These are phyloP conservation scores for Agelas oroides DNA, from an alignment of 37 sponge, comb jelly and placozoan species.

Conservation along the genomic window DNA sequence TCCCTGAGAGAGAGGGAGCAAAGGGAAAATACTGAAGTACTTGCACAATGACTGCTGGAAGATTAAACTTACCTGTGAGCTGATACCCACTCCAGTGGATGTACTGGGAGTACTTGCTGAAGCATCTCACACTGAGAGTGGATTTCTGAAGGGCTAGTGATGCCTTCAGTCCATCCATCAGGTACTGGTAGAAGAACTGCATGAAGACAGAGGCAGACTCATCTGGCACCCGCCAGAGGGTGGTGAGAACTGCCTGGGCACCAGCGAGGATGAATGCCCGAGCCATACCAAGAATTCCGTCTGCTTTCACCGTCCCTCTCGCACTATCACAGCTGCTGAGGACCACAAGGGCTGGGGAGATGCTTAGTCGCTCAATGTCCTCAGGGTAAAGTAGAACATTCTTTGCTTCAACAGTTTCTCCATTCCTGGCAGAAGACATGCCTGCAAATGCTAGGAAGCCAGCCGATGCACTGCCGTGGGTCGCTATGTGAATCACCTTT, in stretches of 20 bases:
- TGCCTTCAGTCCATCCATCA: constrained; percentile 54
- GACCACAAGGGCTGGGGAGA: constrained; percentile 71
- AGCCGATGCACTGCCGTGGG: constrained; percentile 64
- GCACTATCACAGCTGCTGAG: constrained; percentile 75
- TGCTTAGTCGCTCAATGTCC: constrained; percentile 67
- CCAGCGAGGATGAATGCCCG: constrained; percentile 83
- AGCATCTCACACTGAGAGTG: constrained; percentile 66
- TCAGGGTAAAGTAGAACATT: constrained; percentile 56
- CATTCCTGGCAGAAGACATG: neutral
- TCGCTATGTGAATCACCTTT: constrained; percentile 79
- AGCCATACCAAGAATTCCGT: constrained; percentile 77
- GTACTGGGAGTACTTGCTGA: constrained; percentile 61
- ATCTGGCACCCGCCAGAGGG: constrained; percentile 80
- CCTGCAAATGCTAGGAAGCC: constrained; percentile 73
- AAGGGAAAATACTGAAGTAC: no score
- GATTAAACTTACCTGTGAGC: constrained; percentile 46
- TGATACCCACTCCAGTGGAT: constrained; percentile 83
- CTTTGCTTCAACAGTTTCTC: constrained; percentile 23
- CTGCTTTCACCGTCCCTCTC: constrained; percentile 57
- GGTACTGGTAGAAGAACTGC: constrained; percentile 80
- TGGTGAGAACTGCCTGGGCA: constrained; percentile 75
- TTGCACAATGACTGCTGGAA: no score
- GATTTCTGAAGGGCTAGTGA: constrained; percentile 77
- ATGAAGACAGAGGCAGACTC: constrained; percentile 75
- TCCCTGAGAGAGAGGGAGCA: neutral